Base-by-base conservation (phyloP, 2,888 invertebrate genomes). In the Lampropteryx suffumata region DNA sequence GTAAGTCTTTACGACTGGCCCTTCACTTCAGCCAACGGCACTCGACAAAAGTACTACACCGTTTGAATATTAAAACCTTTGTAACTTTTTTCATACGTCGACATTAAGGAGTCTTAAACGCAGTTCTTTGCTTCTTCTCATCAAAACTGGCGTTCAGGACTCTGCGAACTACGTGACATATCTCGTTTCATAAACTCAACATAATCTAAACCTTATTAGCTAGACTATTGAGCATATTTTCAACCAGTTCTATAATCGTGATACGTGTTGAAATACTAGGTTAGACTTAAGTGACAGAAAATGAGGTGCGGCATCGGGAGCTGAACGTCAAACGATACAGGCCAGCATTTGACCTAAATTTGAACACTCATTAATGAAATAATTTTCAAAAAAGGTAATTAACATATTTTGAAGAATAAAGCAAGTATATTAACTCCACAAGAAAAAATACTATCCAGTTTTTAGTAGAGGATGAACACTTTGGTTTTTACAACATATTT, bases 1-100 rank as follows among this genome's bases (percentile, higher is more conserved):
- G 48, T 51, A 50, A 32, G 70, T 67, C 71, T 67, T 71, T 70
- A 67, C 58, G 62, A 62, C 61, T 67, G 67, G 69, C 67, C 76
- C 73, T 75, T 49, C 70, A 71, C 71, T 73, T 70, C 63, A 63
- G 69, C 65, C 73, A 65, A 68, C 73, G 77, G 75, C 78, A 79
- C 82, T 84, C 68, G 58, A 78, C 69, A 73, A 79, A 74, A 76
- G 72, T 75, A 73, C 76, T 72, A 76, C 80, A 73, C 68, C 72
- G 63, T 68, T 65, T 74, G 81, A 82, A 84, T 84, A 79, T 84
- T 84, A 79, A 83, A 76, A 75, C 72, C 75, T 77, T 73, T 70
- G 68, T 72, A 71, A 69, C 71, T 73, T 78, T 79, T 75, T 72
- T 67, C 76, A 73, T 77, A 73, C 70, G 67, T 75, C 73, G 66